Evolutionary conservation across 2,797 vertebrate species (phyloP).

Genomic region (Enteromius treurensis): DNA sequence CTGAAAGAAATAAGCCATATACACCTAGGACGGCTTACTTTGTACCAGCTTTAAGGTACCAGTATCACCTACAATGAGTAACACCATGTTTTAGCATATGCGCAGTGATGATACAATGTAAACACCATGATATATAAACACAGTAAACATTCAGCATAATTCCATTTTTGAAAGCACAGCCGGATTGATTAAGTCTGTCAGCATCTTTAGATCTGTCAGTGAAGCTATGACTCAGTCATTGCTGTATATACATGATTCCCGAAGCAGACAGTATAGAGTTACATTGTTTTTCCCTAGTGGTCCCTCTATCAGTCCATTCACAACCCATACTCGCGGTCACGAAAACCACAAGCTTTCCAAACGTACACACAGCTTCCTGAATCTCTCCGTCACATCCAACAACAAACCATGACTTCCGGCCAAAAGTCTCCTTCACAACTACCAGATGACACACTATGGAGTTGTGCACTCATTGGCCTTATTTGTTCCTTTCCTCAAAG

Average conservation of each 20-base stretch:
- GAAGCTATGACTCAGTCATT: neutral
- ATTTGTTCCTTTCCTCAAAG: constrained; percentile 18
- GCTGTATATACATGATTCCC: neutral
- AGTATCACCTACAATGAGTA: neutral
- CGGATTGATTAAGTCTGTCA: neutral
- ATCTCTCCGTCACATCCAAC: constrained; percentile 19
- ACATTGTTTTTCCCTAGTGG: constrained; percentile 26
- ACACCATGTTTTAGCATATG: neutral
- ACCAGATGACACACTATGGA: neutral
- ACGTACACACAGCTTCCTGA: constrained; percentile 17
- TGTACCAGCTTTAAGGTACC: neutral
- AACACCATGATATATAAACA: neutral
- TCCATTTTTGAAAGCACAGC: neutral
- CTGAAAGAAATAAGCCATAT: too few species aligned
- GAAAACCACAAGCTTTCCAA: constrained; percentile 39
- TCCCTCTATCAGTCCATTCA: constrained; percentile 35
- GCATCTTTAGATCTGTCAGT: neutral
- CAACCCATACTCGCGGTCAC: constrained; percentile 29
- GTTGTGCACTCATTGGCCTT: neutral
- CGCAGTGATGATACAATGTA: too few species aligned
- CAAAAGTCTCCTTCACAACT: constrained; percentile 19
- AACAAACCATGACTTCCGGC: constrained; percentile 17
- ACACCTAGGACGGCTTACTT: too few species aligned
- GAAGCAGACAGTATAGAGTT: constrained; percentile 27
- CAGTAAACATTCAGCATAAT: neutral